A percentile compares a stretch with the other conserved stretches of the same genome.
Evolutionary conservation across 2,888 invertebrate genomes (phyloP).

Genomic region (Campoplex nolae): DNA sequence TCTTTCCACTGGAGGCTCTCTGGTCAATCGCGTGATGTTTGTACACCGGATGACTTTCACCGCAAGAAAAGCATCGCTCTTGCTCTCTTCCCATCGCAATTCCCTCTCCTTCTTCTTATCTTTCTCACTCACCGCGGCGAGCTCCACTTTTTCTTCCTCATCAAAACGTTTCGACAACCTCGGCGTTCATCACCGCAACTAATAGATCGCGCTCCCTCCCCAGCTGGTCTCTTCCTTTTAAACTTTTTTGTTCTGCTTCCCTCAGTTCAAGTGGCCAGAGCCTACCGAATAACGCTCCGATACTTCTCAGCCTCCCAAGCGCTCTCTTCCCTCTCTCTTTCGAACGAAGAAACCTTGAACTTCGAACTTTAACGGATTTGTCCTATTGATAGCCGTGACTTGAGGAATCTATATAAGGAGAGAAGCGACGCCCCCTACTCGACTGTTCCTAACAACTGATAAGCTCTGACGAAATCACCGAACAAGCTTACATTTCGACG

Average conservation of each 20-base stretch:
- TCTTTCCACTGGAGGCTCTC: constrained; percentile 21
- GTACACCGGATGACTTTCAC: constrained; percentile 51
- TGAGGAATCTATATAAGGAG: background rate
- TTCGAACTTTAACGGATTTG: constrained; percentile 2
- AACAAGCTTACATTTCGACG: background rate
- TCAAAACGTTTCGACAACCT: constrained; percentile 24
- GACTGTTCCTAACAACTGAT: background rate
- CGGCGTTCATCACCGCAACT: constrained; percentile 49
- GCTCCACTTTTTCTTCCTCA: constrained; percentile 25
- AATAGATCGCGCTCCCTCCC: constrained; percentile 40
- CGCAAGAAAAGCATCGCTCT: constrained; percentile 40
- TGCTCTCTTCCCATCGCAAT: background rate
- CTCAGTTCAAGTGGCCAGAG: background rate
- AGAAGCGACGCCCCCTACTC: background rate
- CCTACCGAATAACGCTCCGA: background rate
- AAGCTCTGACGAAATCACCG: background rate
- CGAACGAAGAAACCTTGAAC: constrained; percentile 15
- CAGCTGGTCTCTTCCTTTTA: constrained; percentile 2
- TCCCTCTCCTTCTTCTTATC: background rate
- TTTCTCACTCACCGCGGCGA: constrained; percentile 13
- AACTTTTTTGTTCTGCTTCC: background rate
- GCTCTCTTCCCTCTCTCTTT: background rate
- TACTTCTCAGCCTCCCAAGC: background rate
- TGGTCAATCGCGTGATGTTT: constrained; percentile 23
- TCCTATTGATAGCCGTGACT: background rate